These are phyloP conservation scores for Scopus umbretta DNA, from an alignment of 2,113 vertebrate species.

Conservation along the genomic window DNA sequence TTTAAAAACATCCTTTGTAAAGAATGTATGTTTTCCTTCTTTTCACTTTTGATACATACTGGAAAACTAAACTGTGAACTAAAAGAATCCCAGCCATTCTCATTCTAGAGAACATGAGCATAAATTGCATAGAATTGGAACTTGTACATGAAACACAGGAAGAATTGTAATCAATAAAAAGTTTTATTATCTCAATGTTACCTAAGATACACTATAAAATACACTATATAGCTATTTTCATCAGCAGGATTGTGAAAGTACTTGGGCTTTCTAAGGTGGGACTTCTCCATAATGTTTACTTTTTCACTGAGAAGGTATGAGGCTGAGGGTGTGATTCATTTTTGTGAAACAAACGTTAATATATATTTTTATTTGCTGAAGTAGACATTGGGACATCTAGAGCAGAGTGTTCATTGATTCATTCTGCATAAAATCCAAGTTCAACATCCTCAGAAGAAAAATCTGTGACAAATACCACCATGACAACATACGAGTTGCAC, in stretches of 20 bases:
- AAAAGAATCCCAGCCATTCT: background rate
- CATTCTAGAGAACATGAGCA: background rate
- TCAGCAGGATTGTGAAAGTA: background rate
- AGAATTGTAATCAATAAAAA: background rate
- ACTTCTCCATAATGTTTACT: background rate
- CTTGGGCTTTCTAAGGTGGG: accelerated
- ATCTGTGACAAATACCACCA: background rate
- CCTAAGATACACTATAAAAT: background rate
- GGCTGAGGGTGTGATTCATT: background rate
- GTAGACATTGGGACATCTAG: background rate
- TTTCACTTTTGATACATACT: background rate
- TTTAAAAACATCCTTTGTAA: background rate
- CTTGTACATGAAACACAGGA: background rate
- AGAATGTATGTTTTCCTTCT: background rate
- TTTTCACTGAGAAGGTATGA: background rate
- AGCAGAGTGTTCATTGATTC: background rate
- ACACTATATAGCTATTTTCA: background rate
- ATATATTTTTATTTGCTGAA: background rate
- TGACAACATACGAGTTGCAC: accelerated
- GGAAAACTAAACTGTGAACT: background rate
- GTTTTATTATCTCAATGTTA: background rate
- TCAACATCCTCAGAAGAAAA: background rate
- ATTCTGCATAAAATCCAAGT: background rate
- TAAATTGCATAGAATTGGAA: background rate
- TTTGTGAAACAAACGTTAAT: background rate